A percentile compares a stretch with the other conserved stretches of the same genome.
phyloP scores from a whole-genome alignment of 92 coral and sea anemone species.

The Palythoa heliodiscus region DNA sequence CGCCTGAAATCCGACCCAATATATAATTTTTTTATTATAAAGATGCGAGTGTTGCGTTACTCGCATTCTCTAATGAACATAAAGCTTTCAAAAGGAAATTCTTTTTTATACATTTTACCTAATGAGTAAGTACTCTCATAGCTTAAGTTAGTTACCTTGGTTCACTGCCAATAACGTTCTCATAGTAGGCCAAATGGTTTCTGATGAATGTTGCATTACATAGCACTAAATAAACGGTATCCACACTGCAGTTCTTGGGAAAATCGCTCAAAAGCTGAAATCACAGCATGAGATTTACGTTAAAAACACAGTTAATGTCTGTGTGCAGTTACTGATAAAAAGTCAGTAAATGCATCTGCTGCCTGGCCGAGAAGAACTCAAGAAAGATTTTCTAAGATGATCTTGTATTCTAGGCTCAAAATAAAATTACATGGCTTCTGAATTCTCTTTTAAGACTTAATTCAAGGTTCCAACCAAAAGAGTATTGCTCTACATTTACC shows the following conservation, averaged over 20 bases:
- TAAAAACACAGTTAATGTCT: neutral
- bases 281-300: neutral
- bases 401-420: too few species aligned
- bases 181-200: conserved; percentile 76
- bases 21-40: neutral
- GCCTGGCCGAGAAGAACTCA: too few species aligned
- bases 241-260: conserved; percentile 65
- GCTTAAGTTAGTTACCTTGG: conserved; percentile 62
- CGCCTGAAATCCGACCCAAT: conserved; percentile 56
- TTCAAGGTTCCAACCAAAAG: too few species aligned
- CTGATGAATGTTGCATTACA: conserved; percentile 76
- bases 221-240: conserved; percentile 65
- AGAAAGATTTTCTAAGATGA: too few species aligned
- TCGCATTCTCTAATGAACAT: too few species aligned
- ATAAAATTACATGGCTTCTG: too few species aligned
- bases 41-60: too few species aligned
- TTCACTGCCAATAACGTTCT: conserved; percentile 77
- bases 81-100: neutral
- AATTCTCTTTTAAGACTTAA: too few species aligned
- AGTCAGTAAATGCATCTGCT: too few species aligned
- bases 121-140: neutral
- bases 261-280: conserved; percentile 74
- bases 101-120: too few species aligned
- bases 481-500: too few species aligned
- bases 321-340: too few species aligned